Evolutionary conservation across 2,797 vertebrate genomes (phyloP), one percentile per base, ranked within the genome.

Genomic region (Sebastes reedi): DNA sequence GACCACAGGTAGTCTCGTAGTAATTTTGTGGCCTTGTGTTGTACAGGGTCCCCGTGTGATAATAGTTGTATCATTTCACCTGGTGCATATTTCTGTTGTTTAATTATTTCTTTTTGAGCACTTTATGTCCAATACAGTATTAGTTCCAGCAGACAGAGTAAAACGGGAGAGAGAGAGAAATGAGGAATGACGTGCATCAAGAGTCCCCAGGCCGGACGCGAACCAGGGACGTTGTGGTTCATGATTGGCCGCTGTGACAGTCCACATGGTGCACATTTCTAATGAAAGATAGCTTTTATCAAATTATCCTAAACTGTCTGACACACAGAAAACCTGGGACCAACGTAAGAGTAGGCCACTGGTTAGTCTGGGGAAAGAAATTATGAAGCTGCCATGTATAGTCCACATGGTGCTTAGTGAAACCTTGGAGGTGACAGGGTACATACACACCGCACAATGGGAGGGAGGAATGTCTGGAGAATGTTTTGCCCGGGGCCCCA

Each of bases 261-360:
- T 10, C 24, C 69, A 76, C 39, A 65, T 69, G 75, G 71, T 42
- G 64, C 83, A 56, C 55, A 54, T 74, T 77, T 77, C 56, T 64
- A 74, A 81, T 72, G 50, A 75, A 39, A 76, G 50, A 39, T 59
- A 10, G 18, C n/a, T 69, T 39, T 27, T 59, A 72, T 67, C 3
- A 52, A 56, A 74, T 59, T 0, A 34, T 30, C 55, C 60, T 34
- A 27, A 77, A n/a, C 25, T 66, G 12, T 60, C 13, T 20, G 16
- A 54, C 22, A 34, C 6, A 46, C 32, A 61, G 24, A 73, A 78
- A 73, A 73, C 22, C 18, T 60, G 18, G 10, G 27, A 56, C 10
- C 29, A 74, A 25, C 3, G 10, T 7, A 30, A 13, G 7, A 58
- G 58, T 6, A 1, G 46, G 32, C 11, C 27, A 36, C 10, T 70